A percentile compares a stretch with the other conserved stretches of the same genome.
Evolutionary conservation across 30 jellyfish, hydroid and myxozoan species (phyloP).

Genomic region (Aurelia coerulea): DNA sequence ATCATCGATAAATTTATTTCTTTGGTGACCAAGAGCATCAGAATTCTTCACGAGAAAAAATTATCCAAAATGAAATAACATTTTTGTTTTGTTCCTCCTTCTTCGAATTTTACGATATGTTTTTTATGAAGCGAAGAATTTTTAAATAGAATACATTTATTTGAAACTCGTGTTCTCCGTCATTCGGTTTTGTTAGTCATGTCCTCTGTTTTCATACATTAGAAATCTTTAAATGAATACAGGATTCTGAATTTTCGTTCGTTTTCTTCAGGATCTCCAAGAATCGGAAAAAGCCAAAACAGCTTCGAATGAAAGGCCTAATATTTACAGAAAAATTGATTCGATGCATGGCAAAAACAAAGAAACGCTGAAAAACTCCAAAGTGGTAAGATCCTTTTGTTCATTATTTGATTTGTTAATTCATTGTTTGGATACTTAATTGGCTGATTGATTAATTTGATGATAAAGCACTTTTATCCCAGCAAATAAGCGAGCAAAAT

Average conservation of each 20-base stretch:
- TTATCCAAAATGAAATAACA: no score
- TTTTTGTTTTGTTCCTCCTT: no score
- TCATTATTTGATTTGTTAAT: not conserved
- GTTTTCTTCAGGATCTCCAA: slow-evolving; percentile 4
- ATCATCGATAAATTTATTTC: no score
- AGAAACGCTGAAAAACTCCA: not conserved
- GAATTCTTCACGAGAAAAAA: no score
- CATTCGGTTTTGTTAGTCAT: no score
- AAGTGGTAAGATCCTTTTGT: not conserved
- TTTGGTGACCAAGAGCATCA: no score
- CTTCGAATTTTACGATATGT: no score
- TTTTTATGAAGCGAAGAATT: no score
- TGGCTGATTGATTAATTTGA: not conserved
- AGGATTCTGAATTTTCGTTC: not conserved
- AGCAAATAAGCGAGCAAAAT: not conserved
- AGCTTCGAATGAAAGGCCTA: slow-evolving; percentile 26
- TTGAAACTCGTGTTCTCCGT: no score
- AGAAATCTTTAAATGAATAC: no score
- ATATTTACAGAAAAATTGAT: slow-evolving; percentile 55
- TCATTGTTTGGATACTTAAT: not conserved
- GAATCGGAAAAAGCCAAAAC: not conserved
- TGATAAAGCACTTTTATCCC: not conserved
- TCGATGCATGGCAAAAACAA: slow-evolving; percentile 8
- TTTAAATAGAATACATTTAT: no score
- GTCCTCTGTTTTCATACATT: no score